These are phyloP conservation scores for Rhincodon typus DNA, from an alignment of 2,797 vertebrate genomes.

Conservation along the genomic window DNA sequence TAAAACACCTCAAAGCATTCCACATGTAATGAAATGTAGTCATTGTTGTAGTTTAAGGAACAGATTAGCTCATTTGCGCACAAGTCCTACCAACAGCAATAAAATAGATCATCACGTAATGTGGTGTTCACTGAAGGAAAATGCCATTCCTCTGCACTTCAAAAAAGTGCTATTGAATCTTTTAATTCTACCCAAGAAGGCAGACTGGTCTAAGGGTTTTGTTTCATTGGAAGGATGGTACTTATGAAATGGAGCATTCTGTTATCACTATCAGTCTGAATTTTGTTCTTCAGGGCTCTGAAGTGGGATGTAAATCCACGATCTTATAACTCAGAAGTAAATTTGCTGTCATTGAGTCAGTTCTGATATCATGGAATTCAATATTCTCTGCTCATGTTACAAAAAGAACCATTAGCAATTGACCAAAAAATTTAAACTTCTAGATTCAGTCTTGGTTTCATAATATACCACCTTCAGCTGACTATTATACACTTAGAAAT, in stretches of 20 bases:
- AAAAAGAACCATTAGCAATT: background rate
- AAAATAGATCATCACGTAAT: background rate
- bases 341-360: background rate
- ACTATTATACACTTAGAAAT: background rate
- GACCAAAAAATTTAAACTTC: background rate
- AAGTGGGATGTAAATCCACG: background rate
- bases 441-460: background rate
- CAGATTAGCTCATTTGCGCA: background rate
- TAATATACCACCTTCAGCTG: background rate
- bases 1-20: background rate
- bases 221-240: background rate
- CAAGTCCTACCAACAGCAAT: background rate
- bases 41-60: background rate
- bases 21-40: background rate
- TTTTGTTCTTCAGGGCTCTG: background rate
- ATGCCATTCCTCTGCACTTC: background rate
- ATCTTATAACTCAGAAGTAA: background rate
- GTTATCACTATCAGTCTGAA: background rate
- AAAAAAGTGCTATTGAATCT: background rate
- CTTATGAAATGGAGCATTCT: background rate
- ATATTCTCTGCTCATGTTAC: background rate
- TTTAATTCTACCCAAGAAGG: background rate
- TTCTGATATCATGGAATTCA: background rate
- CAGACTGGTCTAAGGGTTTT: background rate
- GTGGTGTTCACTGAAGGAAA: background rate